Conservation (phyloP, 2,113 vertebrate species). For the Sturnira hondurensis region DNA sequence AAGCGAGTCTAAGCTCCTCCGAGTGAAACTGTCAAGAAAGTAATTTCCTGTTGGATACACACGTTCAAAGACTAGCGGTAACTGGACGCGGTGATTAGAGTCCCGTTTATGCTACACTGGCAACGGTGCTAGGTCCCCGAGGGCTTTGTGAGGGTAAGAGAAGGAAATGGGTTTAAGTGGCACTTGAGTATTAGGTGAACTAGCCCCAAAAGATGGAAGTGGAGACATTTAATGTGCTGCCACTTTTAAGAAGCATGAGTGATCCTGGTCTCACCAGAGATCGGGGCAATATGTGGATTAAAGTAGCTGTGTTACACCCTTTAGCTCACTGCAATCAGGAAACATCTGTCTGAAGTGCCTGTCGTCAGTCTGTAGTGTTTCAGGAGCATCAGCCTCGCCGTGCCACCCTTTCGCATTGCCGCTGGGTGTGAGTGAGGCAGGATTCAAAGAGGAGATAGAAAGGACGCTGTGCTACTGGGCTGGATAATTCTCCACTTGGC, state of each 20-base stretch:
- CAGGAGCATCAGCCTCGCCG: neutral
- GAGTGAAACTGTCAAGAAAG: neutral
- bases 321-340: neutral
- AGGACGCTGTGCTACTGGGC: neutral
- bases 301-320: neutral
- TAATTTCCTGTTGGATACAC: constrained; percentile 2
- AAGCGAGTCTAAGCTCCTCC: neutral
- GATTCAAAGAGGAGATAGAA: neutral
- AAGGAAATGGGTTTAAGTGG: constrained; percentile 47
- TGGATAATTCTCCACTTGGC: neutral
- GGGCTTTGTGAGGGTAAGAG: neutral
- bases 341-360: neutral
- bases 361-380: neutral
- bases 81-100: neutral
- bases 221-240: neutral
- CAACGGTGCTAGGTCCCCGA: neutral
- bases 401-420: neutral
- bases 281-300: neutral
- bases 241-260: neutral
- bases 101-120: neutral
- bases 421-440: neutral
- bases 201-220: neutral
- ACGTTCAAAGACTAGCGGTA: neutral
- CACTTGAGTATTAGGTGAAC: constrained; percentile 24
- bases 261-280: neutral